Evolutionary conservation across 2,113 vertebrate genomes (phyloP), one percentile per base, ranked within the genome.

Genomic region (Apistogramma diplotaenia): DNA sequence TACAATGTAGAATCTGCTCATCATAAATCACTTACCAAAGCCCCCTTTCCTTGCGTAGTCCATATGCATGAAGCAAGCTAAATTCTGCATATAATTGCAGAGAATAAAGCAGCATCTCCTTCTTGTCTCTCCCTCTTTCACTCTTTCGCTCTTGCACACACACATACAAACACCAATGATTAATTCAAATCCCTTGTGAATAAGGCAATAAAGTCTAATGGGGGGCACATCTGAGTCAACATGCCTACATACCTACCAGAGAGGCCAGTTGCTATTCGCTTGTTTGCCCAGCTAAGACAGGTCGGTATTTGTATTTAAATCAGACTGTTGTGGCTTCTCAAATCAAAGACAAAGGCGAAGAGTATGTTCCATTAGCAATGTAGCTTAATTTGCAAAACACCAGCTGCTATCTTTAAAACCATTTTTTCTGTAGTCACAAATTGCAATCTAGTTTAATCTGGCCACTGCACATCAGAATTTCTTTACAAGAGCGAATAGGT

Each of bases 221-320:
- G 56, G 56, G 67, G 78, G 57, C 75, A 85, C 86, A 91, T 89
- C 87, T 91, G 89, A 85, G 89, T 87, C 82, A 90, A 92, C 86
- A 76, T 58, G 80, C 58, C 59, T 19, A 60, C 82, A 78, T 53
- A 84, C 86, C 76, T 82, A 77, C 89, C 70, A 35, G 72, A 73
- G 83, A 79, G 82, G 55, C 70, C 51, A 4, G 25, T 73, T 70
- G 49, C 71, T 83, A 85, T 84, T 71, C 12, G 7, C 87, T 81
- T 89, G 89, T 93, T 93, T 93, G 87, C 87, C 86, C 90, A 90
- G 89, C 86, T 88, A 90, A 87, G 80, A 88, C 74, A 55, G 75
- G 81, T 57, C n/a, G 13, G 74, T 77, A 85, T 92, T 94, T 91
- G 74, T 87, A 93, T 92, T 93, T 76, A 92, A 93, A 92, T 91